Base-by-base conservation (phyloP, 2,113 vertebrate genomes). In the Plecturocebus donacophilus region DNA sequence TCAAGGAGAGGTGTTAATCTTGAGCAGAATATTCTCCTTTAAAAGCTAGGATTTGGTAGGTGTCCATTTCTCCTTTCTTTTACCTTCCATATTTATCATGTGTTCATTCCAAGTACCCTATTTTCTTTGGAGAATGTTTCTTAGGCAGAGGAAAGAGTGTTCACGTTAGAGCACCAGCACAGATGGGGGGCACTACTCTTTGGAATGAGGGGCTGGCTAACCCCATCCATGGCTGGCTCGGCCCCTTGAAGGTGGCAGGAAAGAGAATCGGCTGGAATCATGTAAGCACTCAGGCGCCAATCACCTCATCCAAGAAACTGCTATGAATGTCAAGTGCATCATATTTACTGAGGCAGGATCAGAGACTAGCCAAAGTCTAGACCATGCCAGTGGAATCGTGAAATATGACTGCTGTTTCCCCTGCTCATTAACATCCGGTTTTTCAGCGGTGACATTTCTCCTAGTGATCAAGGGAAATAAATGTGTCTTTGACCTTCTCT, bases 241-340 rank as follows among this genome's bases (percentile, higher is more conserved):
- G 21, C 11, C 71, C 66, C 77, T 68, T 5, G 40, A 77, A 61
- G 40, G 16, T 79, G 61, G 49, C 47, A 45, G 87, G 21, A 96
- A 82, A 84, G 64, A 94, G 92, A 94, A 66, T 61, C 32, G 90
- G 56, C 49, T 16, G 70, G 49, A 10, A 61, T 77, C 90, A n/a
- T 1, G 21, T 42, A 82, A 90, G 87, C 71, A 90, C 76, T 64
- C 70, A 66, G 93, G 32, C 70, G 86, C 58, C 45, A 54, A 71
- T 9, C 54, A 2, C 25, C 30, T 54, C 90, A 81, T 58, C 87
- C 87, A 96, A 85, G 83, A 87, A 94, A 38, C 35, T 35, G 49
- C 56, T 81, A 0, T 61, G 70, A 96, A 94, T 68, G 91, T 91
- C 95, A 87, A 95, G 68, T 61, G 82, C 75, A 27, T 92, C 64